Percentiles rank a stretch among this genome's conserved stretches.
Conservation (phyloP, 2,113 vertebrate species). For the Mohoua ochrocephala region DNA sequence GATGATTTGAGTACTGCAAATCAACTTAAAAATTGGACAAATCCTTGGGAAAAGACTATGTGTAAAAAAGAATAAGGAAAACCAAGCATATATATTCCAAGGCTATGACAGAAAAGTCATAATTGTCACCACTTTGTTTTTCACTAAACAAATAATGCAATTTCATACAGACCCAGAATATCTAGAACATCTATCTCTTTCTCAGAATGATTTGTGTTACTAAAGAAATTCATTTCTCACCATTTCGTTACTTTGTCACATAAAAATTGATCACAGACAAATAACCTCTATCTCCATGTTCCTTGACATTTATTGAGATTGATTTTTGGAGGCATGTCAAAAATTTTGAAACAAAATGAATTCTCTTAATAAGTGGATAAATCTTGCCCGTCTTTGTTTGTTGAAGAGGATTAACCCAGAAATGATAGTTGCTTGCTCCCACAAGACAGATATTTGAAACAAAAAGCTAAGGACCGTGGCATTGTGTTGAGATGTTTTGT, state of each 20-base stretch:
- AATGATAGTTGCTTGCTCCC: neutral
- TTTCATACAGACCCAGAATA: neutral
- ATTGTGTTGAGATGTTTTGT: neutral
- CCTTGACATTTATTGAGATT: neutral
- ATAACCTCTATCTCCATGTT: neutral
- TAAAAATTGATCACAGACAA: conserved; percentile 12
- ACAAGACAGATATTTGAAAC: neutral
- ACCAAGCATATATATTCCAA: neutral
- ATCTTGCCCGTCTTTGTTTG: neutral
- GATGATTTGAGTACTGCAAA: neutral
- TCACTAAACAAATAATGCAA: neutral
- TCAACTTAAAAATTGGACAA: neutral
- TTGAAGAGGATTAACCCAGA: neutral
- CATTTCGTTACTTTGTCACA: neutral
- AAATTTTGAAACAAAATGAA: neutral
- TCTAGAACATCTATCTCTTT: neutral
- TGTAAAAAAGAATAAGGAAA: neutral
- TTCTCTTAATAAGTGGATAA: neutral
- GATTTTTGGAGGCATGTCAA: neutral
- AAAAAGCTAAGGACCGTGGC: neutral
- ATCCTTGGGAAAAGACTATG: neutral
- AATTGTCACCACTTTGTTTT: neutral
- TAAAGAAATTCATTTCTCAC: neutral
- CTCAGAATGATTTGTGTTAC: neutral
- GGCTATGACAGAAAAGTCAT: neutral